Conservation (phyloP, 53 echinoderm and acorn worm genomes). For the Holothuria scabra region DNA sequence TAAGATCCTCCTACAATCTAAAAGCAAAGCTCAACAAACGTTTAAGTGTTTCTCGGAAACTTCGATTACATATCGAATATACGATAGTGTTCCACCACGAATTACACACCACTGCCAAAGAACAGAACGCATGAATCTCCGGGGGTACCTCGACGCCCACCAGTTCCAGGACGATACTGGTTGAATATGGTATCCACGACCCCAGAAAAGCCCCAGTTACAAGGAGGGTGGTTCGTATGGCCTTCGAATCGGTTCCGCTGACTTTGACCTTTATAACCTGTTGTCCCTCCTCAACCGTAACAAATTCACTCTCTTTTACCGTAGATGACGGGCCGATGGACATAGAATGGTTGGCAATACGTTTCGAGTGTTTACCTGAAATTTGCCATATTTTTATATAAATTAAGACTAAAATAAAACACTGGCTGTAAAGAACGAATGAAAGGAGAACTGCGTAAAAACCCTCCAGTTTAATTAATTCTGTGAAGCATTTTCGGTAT, state of each 20-base stretch:
- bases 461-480: conserved; percentile 25
- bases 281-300: background rate
- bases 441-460: conserved; percentile 41
- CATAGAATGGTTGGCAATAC: conserved; percentile 14
- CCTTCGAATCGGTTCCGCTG: conserved; percentile 18
- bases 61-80: conserved; percentile 39
- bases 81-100: conserved; percentile 51
- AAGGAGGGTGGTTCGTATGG: conserved; percentile 34
- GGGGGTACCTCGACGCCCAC: conserved; percentile 20
- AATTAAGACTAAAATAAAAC: conserved; percentile 17
- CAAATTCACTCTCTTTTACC: background rate
- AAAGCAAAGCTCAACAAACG: background rate
- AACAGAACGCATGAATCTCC: conserved; percentile 35
- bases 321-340: background rate
- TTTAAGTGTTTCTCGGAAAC: background rate
- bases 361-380: conserved; percentile 22
- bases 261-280: background rate
- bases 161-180: conserved; percentile 19
- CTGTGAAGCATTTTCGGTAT: conserved; percentile 39
- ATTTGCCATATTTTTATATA: conserved; percentile 42
- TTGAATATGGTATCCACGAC: conserved; percentile 43
- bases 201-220: conserved; percentile 31
- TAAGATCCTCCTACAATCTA: too few species aligned
- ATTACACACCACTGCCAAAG: conserved; percentile 41
- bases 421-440: conserved; percentile 4